These are phyloP conservation scores for Notamacropus eugenii DNA, from an alignment of 2,797 vertebrate species.

Conservation along the genomic window DNA sequence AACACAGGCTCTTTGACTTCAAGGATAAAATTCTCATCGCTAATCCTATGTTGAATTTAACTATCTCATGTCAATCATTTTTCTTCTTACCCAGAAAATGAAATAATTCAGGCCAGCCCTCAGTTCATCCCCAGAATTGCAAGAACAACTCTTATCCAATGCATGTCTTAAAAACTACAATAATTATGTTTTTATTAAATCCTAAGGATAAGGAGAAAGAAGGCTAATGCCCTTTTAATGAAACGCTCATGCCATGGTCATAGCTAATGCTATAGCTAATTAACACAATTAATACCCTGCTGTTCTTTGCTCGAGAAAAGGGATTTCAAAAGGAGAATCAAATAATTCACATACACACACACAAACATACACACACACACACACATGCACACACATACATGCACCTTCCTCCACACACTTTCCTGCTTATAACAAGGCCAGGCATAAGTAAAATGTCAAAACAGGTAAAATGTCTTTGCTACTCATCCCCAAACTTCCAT, in stretches of 20 bases:
- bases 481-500: background rate
- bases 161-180: background rate
- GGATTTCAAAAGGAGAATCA: background rate
- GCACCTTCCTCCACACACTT: background rate
- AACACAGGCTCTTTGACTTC: background rate
- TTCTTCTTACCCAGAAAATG: background rate
- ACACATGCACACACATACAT: no score
- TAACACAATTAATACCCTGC: background rate
- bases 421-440: background rate
- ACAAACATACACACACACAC: accelerated
- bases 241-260: background rate
- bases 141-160: background rate
- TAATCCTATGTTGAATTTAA: background rate
- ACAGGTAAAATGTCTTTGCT: background rate
- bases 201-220: background rate
- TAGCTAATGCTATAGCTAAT: background rate
- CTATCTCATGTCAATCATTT: background rate
- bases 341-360: background rate
- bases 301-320: background rate
- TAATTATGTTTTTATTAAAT: background rate
- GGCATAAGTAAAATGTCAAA: background rate
- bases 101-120: background rate
- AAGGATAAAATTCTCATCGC: background rate
- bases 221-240: background rate
- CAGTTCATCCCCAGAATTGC: background rate